Evolutionary conservation across 2,888 invertebrate species (phyloP).

Genomic region (Lutraria lutraria): DNA sequence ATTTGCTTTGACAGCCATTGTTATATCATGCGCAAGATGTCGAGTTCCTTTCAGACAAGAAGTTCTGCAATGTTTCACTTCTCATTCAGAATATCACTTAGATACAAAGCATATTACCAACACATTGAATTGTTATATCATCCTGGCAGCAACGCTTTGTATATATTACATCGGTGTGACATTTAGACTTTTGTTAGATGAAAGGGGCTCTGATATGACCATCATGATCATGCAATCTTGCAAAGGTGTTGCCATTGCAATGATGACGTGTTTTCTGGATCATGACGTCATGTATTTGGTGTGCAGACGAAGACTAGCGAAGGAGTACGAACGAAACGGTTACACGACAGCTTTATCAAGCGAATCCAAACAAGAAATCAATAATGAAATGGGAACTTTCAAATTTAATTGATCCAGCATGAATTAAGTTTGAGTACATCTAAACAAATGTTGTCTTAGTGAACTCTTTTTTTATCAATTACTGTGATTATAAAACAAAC

Average conservation of each 20-base stretch:
- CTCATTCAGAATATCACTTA: conserved; percentile 30
- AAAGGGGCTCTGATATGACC: conserved; percentile 45
- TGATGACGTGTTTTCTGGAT: conserved; percentile 49
- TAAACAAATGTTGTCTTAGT: not conserved
- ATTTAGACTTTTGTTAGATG: conserved; percentile 30
- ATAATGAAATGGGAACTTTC: conserved; percentile 16
- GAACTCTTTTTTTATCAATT: not conserved
- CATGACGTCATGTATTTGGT: conserved; percentile 44
- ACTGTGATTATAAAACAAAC: not conserved
- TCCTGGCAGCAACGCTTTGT: conserved; percentile 24
- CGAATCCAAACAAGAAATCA: not conserved
- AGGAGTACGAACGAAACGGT: not conserved
- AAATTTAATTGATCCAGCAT: not conserved
- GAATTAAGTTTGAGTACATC: not conserved
- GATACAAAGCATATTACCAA: conserved; percentile 26
- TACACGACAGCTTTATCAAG: conserved; percentile 21
- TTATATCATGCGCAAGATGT: conserved; percentile 28
- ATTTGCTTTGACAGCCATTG: conserved; percentile 21
- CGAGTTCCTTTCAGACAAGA: conserved; percentile 29
- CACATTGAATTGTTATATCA: conserved; percentile 32
- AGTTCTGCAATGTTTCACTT: conserved; percentile 22
- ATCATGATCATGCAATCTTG: conserved; percentile 48
- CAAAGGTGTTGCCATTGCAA: conserved; percentile 41
- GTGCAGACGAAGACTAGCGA: conserved; percentile 1
- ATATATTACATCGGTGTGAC: conserved; percentile 47